Percentiles rank a stretch among this genome's conserved stretches.
These are phyloP conservation scores for Athalia rosae DNA, from an alignment of 2,888 invertebrate genomes.

Conservation along the genomic window DNA sequence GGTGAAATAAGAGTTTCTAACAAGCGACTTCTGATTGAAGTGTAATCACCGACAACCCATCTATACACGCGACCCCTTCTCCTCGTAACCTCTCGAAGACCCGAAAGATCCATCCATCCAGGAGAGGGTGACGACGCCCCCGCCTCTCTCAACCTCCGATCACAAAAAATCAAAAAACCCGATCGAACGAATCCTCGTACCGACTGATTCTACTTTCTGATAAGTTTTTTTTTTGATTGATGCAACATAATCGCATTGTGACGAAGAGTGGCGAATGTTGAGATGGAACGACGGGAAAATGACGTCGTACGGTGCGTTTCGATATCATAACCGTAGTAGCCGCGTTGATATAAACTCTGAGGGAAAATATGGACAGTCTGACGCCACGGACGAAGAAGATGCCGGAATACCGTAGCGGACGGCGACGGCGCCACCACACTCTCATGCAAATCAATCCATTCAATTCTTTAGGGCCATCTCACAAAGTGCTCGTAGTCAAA, in stretches of 20 bases:
- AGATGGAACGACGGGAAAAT: too few species aligned
- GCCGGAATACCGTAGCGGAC: not conserved
- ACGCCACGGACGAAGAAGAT: conserved; percentile 19
- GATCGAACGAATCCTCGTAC: conserved; percentile 1
- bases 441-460: conserved; percentile 45
- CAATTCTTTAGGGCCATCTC: conserved; percentile 43
- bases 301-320: too few species aligned
- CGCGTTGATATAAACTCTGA: not conserved
- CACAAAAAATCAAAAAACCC: not conserved
- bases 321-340: too few species aligned
- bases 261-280: not conserved
- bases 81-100: conserved; percentile 10
- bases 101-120: conserved; percentile 1
- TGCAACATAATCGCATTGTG: too few species aligned
- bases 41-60: conserved; percentile 35
- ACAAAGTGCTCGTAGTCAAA: conserved; percentile 42
- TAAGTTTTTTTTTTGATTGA: not conserved
- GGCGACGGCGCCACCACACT: conserved; percentile 44
- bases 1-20: conserved; percentile 41
- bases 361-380: conserved; percentile 8
- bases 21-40: conserved; percentile 46
- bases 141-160: not conserved
- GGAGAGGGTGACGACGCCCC: not conserved
- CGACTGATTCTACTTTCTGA: not conserved
- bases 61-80: not conserved